A percentile compares a stretch with the other conserved stretches of the same genome.
These are phyloP conservation scores for Drosophila tani DNA, from an alignment of 1,140 invertebrate species.

Conservation along the genomic window DNA sequence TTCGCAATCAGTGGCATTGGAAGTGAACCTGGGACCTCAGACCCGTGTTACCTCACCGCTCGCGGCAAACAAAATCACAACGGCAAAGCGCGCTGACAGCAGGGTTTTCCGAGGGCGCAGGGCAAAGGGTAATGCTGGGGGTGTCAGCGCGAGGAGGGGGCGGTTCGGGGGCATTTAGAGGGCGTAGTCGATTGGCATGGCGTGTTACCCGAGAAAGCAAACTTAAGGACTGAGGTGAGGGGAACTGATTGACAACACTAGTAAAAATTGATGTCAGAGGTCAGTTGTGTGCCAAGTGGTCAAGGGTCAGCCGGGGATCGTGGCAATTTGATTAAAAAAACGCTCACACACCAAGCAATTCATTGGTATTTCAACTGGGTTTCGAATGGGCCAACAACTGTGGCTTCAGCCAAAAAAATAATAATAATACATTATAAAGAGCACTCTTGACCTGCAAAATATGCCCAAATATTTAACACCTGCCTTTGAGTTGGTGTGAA, in stretches of 20 bases:
- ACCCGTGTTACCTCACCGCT: slow-evolving; percentile 11
- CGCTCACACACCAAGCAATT: slow-evolving; percentile 12
- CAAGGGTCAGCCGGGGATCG: slow-evolving; percentile 23
- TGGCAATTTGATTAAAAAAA: slow-evolving; percentile 43
- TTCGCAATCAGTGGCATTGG: slow-evolving; percentile 13
- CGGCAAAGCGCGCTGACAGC: slow-evolving; percentile 38
- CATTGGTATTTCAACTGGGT: slow-evolving; percentile 31
- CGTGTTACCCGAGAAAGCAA: slow-evolving; percentile 35
- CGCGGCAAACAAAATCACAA: slow-evolving; percentile 45
- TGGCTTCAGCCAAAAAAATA: background rate
- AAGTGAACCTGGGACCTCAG: slow-evolving; percentile 26
- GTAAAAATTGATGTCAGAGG: slow-evolving; percentile 58
- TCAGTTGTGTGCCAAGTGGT: slow-evolving; percentile 2
- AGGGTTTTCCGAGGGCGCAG: slow-evolving; percentile 29
- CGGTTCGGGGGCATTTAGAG: background rate
- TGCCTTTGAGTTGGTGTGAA: slow-evolving; percentile 30
- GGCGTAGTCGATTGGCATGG: slow-evolving; percentile 18
- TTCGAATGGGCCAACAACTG: slow-evolving; percentile 38
- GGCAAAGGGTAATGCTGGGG: background rate
- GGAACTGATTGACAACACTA: slow-evolving; percentile 56
- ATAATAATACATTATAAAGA: background rate
- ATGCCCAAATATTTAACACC: slow-evolving; percentile 33
- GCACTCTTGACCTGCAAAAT: slow-evolving; percentile 11
- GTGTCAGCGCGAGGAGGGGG: background rate
- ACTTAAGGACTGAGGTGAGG: slow-evolving; percentile 14